phyloP scores from a whole-genome alignment of 2,797 vertebrate species.

The Triplophysa yarkandensis region DNA sequence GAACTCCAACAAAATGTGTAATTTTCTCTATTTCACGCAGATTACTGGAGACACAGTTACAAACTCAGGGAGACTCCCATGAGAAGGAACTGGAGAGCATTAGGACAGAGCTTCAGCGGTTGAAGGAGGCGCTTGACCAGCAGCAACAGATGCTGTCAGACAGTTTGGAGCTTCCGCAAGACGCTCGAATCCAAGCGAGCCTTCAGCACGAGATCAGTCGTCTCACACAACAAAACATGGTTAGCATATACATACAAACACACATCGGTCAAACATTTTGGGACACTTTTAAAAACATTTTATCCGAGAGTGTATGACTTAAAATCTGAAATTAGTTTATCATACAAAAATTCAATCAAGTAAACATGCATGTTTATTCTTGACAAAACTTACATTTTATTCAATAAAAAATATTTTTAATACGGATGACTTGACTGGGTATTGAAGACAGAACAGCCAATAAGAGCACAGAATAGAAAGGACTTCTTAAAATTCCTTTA shows the following conservation, averaged over 20 bases:
- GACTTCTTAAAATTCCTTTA: too few species aligned
- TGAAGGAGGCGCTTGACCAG: conserved; percentile 85
- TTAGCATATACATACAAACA: conserved; percentile 54
- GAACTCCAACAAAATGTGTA: not conserved
- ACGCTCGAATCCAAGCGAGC: conserved; percentile 86
- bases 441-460: too few species aligned
- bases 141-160: conserved; percentile 88
- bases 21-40: conserved; percentile 63
- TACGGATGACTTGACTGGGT: too few species aligned
- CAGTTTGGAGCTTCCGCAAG: conserved; percentile 86
- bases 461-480: too few species aligned
- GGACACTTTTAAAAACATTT: too few species aligned
- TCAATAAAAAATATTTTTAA: too few species aligned
- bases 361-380: too few species aligned
- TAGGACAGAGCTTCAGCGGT: conserved; percentile 81
- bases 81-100: conserved; percentile 78
- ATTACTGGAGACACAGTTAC: conserved; percentile 87
- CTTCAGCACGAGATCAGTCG: conserved; percentile 92
- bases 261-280: too few species aligned
- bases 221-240: conserved; percentile 91
- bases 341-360: too few species aligned
- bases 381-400: too few species aligned
- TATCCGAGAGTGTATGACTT: too few species aligned
- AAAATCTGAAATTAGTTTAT: too few species aligned
- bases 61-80: conserved; percentile 80